phyloP scores from a whole-genome alignment of 2,113 vertebrate species.

The Grantiella picta region DNA sequence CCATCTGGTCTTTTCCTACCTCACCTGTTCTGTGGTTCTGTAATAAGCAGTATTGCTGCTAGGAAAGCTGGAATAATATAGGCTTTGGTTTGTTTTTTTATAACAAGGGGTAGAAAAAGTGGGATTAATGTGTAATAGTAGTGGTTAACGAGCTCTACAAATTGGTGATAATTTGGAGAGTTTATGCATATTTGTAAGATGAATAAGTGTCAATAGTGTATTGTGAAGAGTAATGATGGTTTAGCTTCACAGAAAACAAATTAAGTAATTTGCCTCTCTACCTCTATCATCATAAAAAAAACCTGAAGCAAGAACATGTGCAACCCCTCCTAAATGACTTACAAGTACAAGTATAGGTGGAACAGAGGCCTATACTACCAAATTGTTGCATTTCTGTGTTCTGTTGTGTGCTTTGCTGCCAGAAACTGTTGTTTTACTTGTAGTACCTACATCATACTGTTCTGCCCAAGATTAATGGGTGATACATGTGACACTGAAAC shows the following conservation, averaged over 20 bases:
- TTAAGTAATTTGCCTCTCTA: background rate
- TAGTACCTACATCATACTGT: background rate
- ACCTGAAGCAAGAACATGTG: background rate
- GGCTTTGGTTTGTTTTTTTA: background rate
- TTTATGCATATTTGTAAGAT: background rate
- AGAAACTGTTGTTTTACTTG: background rate
- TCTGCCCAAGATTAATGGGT: background rate
- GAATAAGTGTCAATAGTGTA: background rate
- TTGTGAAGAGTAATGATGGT: background rate
- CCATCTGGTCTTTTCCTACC: background rate
- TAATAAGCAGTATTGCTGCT: background rate
- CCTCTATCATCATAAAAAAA: background rate
- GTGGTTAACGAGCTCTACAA: accelerated
- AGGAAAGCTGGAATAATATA: background rate
- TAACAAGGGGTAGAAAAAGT: background rate
- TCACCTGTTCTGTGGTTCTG: background rate
- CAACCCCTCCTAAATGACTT: background rate
- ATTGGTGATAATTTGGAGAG: background rate
- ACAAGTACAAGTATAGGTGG: background rate
- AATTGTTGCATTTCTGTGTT: background rate
- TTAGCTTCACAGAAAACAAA: background rate
- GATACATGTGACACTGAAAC: background rate
- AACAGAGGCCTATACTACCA: background rate
- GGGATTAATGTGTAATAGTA: background rate
- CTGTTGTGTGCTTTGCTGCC: background rate